phyloP scores from a whole-genome alignment of 2,888 invertebrate species.

The Neoascia interrupta region DNA sequence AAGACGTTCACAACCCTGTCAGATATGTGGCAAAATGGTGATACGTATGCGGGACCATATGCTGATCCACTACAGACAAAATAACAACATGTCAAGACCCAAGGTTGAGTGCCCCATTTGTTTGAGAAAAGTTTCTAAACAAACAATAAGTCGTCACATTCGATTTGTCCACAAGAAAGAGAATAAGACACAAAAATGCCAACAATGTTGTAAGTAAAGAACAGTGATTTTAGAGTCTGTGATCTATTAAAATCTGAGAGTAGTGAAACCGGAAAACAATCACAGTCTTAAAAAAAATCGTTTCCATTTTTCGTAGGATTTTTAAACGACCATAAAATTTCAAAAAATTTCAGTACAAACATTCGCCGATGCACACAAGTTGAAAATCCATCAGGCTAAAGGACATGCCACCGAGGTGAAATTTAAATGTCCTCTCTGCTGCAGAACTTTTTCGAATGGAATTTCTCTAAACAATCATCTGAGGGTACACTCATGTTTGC shows the following conservation, averaged over 20 bases:
- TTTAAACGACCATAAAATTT: no score
- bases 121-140: conserved; percentile 34
- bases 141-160: conserved; percentile 39
- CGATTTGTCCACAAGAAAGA: conserved; percentile 29
- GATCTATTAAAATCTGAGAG: no score
- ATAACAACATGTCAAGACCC: conserved; percentile 24
- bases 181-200: conserved; percentile 23
- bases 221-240: background rate
- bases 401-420: background rate
- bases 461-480: conserved; percentile 33
- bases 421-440: conserved; percentile 23
- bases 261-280: no score
- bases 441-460: conserved; percentile 9
- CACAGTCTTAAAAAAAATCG: no score
- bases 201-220: conserved; percentile 32
- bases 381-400: conserved; percentile 17
- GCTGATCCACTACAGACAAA: conserved; percentile 31
- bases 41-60: conserved; percentile 45
- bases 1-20: conserved; percentile 33
- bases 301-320: background rate
- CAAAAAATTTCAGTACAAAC: conserved; percentile 37
- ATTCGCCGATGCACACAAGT: conserved; percentile 35
- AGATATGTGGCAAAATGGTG: conserved; percentile 44
- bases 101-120: conserved; percentile 36
- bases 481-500: conserved; percentile 21